Base-by-base conservation (phyloP, 2,888 invertebrate genomes). In the Lycia hirtaria region DNA sequence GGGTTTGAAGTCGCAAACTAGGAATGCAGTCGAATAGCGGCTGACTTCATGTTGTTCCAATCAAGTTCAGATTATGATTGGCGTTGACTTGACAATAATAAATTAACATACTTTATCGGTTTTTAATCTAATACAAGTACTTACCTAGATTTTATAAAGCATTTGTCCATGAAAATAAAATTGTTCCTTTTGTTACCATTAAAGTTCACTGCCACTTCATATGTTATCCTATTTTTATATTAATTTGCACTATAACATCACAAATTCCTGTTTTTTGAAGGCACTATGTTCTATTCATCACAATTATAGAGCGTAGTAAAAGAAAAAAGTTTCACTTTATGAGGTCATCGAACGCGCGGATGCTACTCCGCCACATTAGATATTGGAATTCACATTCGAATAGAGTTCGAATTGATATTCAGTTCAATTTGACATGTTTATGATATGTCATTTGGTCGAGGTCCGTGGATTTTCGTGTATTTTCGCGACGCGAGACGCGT, bases 51-150 rank as follows among this genome's bases (percentile, higher is more conserved):
- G 50, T 51, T 70, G 73, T 66, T 82, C 72, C 84, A 87, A 88
- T 87, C 90, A 90, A 91, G 90, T 90, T 91, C 91, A 90, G 90
- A 91, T 88, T 88, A 87, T 80, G 87, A 90, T 85, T 88, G 88
- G 84, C 88, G 77, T 83, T 78, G 76, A 76, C 79, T 70, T 65
- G 71, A 72, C 73, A 71, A 69, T 67, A 68, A 69, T 67, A 68
- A 69, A 70, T 69, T 65, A 66, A 65, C 57, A 57, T 62, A 63
- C 37, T 62, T 60, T 51, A 57, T 49, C 54, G 38, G 40, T 15
- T 37, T 37, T 37, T 19, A n/a, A 6, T 19, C 19, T 9, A 32
- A 6, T 32, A 37, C 17, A 17, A 19, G n/a, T 35, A 81, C 89
- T 89, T 64, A 91, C 91, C 88, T 83, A 75, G 65, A 77, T 59